phyloP scores from a whole-genome alignment of 2,888 invertebrate genomes.

The Saturnia pavonia region DNA sequence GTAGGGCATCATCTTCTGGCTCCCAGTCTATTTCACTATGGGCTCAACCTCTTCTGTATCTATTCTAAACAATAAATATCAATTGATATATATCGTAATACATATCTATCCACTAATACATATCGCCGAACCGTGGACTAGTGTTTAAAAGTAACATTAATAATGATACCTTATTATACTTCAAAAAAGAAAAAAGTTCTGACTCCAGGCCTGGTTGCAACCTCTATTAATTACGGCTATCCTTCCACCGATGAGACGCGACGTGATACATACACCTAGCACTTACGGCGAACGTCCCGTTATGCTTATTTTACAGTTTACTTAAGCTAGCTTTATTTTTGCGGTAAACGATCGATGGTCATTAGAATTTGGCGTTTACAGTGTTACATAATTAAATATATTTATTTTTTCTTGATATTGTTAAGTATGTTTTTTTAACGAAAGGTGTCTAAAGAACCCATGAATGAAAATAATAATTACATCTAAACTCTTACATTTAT shows the following conservation, averaged over 20 bases:
- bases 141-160: background rate
- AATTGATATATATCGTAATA: too few relatives aligned
- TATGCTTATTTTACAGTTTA: slow-evolving; percentile 31
- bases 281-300: slow-evolving; percentile 42
- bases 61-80: too few relatives aligned
- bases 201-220: slow-evolving; percentile 51
- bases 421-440: slow-evolving; percentile 51
- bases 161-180: background rate
- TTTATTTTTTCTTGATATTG: slow-evolving; percentile 21
- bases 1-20: too few relatives aligned
- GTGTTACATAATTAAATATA: slow-evolving; percentile 21
- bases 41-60: background rate
- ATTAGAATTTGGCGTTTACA: slow-evolving; percentile 14
- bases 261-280: slow-evolving; percentile 45
- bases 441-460: slow-evolving; percentile 20
- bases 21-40: background rate
- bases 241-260: slow-evolving; percentile 39
- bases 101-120: too few relatives aligned
- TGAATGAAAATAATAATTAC: too few relatives aligned
- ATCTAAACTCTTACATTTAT: too few relatives aligned
- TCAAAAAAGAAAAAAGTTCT: slow-evolving; percentile 9
- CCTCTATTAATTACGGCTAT: slow-evolving; percentile 72
- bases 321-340: slow-evolving; percentile 16
- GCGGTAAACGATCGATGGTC: background rate
- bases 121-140: background rate